phyloP scores from a whole-genome alignment of 2,888 invertebrate genomes.

The Troides helena region DNA sequence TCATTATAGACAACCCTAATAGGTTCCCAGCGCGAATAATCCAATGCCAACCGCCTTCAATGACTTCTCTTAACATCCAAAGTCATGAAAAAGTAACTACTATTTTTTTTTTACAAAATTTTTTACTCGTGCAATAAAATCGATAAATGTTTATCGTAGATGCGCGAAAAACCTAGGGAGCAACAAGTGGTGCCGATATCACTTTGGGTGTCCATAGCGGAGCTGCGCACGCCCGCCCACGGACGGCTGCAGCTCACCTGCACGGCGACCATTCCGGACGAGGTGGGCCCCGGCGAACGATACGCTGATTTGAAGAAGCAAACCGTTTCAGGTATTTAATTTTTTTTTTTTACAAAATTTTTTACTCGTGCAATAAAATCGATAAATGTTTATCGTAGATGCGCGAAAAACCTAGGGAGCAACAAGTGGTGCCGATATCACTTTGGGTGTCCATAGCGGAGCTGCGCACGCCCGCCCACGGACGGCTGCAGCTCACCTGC shows the following conservation, averaged over 20 bases:
- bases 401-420: conserved; percentile 61
- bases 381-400: conserved; percentile 44
- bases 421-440: conserved; percentile 82
- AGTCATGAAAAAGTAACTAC: too few relatives aligned
- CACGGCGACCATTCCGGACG: conserved; percentile 88
- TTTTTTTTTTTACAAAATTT: too few relatives aligned
- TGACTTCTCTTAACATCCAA: too few relatives aligned
- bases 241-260: conserved; percentile 87
- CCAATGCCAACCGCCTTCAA: too few relatives aligned
- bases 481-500: conserved; percentile 86
- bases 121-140: neutral
- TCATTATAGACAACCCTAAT: too few relatives aligned
- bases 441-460: conserved; percentile 87
- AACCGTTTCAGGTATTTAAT: conserved; percentile 83
- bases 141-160: conserved; percentile 41
- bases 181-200: conserved; percentile 82
- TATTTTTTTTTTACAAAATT: too few relatives aligned
- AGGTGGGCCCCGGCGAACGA: conserved; percentile 84
- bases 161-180: conserved; percentile 63
- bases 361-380: neutral
- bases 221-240: conserved; percentile 84
- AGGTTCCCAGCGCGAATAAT: too few relatives aligned
- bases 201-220: conserved; percentile 86
- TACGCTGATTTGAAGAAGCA: conserved; percentile 87
- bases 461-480: conserved; percentile 85